Base-by-base conservation (phyloP, 2,113 vertebrate genomes). In the Centropus unirufus region DNA sequence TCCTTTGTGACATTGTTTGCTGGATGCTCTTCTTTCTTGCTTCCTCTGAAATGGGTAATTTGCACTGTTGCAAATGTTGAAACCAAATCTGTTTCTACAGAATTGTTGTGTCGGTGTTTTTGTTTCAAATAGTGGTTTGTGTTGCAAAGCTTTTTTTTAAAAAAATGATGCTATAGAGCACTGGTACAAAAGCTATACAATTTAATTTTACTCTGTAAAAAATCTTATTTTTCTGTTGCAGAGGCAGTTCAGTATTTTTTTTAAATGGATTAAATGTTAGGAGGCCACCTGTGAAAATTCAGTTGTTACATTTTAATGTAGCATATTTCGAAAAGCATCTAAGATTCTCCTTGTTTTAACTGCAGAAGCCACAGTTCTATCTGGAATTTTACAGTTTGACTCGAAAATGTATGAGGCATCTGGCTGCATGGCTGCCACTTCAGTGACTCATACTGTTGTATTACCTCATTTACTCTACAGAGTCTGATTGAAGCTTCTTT, bases 1-100 rank as follows among this genome's bases (percentile, higher is more conserved):
- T 97, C 98, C 98, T 99, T 99, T 99, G 98, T 99, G 98, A 90
- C 89, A 96, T 79, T 98, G 98, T 98, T 98, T 98, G 98, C 98
- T 96, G 92, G 98, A 98, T 98, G 98, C 96, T 94, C 78, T 87
- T 94, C 83, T 97, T 97, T 98, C 88, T 93, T 90, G 74, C 87
- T 95, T 95, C 90, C 75, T 96, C 96, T 93, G 94, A 97, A 96
- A 97, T 89, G 89, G 88, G 91, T 63, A 94, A 97, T 98, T 98
- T 98, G 94, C 96, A 96, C 97, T 97, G 97, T 97, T 98, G 93
- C 98, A 97, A 97, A 97, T 92, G 96, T 94, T 96, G 94, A 98
- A 97, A 94, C 34, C 64, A 89, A 96, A 95, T 94, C 82, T 97
- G 84, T 51, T 80, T 88, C 74, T 85, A 36, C 52, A 75, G 83